Evolutionary conservation across 2,797 vertebrate species (phyloP).

Genomic region (Bradypodion ventrale): DNA sequence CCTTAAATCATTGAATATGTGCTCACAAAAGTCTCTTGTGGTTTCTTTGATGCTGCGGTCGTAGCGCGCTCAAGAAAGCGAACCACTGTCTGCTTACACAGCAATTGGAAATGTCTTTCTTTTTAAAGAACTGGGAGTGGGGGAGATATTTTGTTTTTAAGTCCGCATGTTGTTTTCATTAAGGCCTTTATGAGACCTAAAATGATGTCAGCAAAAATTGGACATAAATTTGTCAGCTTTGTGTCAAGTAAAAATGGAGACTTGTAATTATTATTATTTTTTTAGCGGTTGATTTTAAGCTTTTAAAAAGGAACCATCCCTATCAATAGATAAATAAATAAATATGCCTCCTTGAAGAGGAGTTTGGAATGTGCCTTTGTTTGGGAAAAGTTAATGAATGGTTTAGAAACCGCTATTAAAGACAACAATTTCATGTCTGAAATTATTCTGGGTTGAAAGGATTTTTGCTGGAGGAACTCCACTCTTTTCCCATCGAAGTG

Average conservation of each 20-base stretch:
- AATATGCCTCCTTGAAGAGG: constrained; percentile 46
- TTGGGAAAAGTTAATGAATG: constrained; percentile 43
- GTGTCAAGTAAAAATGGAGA: constrained; percentile 61
- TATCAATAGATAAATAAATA: too few species aligned
- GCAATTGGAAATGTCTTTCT: constrained; percentile 62
- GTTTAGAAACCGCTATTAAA: constrained; percentile 28
- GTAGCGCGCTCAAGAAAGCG: constrained; percentile 66
- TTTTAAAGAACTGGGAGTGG: constrained; percentile 60
- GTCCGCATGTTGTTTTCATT: constrained; percentile 82
- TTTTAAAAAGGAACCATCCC: constrained; percentile 38
- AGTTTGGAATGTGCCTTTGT: constrained; percentile 60
- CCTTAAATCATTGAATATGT: constrained; percentile 76
- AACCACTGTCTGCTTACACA: constrained; percentile 71
- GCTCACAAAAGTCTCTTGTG: constrained; percentile 78
- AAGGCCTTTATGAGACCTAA: constrained; percentile 79
- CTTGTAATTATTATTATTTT: constrained; percentile 61
- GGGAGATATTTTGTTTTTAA: constrained; percentile 36
- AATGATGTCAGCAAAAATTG: constrained; percentile 77
- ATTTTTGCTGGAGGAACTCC: too few species aligned
- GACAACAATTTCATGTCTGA: too few species aligned
- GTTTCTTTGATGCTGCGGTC: constrained; percentile 81
- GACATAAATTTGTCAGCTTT: constrained; percentile 78
- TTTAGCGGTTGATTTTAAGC: constrained; percentile 47
- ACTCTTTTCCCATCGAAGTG: too few species aligned
- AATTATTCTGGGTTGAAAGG: too few species aligned